Evolutionary conservation across 2,113 vertebrate species (phyloP).

Genomic region (Haemorhous mexicanus): DNA sequence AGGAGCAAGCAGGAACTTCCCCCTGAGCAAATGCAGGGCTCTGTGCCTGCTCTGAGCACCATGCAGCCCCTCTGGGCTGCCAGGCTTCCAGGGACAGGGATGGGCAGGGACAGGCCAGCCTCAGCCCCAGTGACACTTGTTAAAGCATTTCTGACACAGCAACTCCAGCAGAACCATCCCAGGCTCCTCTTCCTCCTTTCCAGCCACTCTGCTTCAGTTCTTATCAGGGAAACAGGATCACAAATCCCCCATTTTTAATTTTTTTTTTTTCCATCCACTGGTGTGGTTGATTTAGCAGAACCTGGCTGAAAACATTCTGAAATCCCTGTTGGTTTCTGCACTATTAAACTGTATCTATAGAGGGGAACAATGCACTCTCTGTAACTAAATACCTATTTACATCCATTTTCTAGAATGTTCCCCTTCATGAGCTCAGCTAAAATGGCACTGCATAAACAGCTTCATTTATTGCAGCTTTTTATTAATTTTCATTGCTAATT

Average conservation of each 20-base stretch:
- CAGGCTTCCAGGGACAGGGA: background rate
- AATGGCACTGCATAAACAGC: background rate
- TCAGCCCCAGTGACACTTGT: background rate
- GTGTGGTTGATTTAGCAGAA: background rate
- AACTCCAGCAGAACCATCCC: background rate
- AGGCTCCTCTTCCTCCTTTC: background rate
- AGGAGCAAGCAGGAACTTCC: background rate
- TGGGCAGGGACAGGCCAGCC: background rate
- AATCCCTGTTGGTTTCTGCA: background rate
- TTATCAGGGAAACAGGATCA: rapidly evolving
- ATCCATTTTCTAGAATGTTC: background rate
- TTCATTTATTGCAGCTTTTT: background rate
- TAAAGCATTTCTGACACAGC: background rate
- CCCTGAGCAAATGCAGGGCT: background rate
- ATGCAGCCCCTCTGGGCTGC: background rate
- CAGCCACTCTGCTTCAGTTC: background rate
- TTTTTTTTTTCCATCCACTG: background rate
- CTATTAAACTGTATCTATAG: background rate
- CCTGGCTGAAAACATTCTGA: background rate
- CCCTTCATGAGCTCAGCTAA: background rate
- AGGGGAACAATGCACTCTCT: background rate
- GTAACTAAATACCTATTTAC: background rate
- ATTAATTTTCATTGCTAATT: background rate
- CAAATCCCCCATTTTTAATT: background rate
- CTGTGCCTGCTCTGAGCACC: background rate